These are phyloP conservation scores for Heliconius nattereri DNA, from an alignment of 1,140 invertebrate species.

Conservation along the genomic window DNA sequence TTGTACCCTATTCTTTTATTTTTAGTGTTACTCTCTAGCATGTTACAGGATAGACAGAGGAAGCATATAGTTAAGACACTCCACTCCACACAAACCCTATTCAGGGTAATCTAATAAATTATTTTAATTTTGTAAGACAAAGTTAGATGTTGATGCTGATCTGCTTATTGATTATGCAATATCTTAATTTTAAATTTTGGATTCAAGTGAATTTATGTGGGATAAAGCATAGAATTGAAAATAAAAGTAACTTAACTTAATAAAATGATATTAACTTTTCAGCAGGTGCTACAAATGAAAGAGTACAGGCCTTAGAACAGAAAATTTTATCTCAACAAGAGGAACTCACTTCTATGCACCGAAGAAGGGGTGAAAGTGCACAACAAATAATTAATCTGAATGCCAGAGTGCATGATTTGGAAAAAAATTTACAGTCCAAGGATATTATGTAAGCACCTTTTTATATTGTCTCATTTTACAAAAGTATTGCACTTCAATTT, in stretches of 20 bases:
- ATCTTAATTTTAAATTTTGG: background rate
- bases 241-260: background rate
- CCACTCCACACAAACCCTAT: no score
- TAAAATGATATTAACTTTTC: constrained; percentile 27
- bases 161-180: background rate
- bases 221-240: background rate
- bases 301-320: constrained; percentile 88
- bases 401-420: constrained; percentile 91
- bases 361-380: constrained; percentile 93
- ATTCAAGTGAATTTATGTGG: no score
- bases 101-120: no score
- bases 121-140: no score
- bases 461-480: background rate
- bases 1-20: no score
- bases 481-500: background rate
- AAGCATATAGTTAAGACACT: no score
- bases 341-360: constrained; percentile 94
- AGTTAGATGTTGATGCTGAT: no score
- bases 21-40: no score
- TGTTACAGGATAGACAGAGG: no score
- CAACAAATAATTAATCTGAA: constrained; percentile 96
- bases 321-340: constrained; percentile 93
- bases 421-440: constrained; percentile 87
- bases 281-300: constrained; percentile 75
- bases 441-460: constrained; percentile 85